A percentile compares a stretch with the other conserved stretches of the same genome.
Conservation (phyloP, 2,797 vertebrate species). For the Chloroceryle amazona region DNA sequence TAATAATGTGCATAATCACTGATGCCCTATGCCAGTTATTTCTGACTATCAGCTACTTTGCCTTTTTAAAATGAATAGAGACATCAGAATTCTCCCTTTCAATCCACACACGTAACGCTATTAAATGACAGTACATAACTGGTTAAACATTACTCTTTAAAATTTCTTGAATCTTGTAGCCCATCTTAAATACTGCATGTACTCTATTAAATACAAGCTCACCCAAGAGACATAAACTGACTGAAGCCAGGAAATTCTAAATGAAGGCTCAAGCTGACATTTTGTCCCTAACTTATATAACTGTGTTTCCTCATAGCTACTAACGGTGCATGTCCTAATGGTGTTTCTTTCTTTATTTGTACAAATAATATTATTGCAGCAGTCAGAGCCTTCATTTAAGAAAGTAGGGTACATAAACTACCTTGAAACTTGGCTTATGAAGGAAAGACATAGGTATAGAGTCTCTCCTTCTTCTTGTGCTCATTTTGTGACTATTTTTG, state of each 20-base stretch:
- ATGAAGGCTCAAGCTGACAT: constrained; percentile 6
- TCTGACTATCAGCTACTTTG: background rate
- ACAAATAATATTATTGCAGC: constrained; percentile 35
- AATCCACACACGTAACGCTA: background rate
- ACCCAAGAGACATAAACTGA: constrained; percentile 12
- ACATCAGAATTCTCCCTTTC: background rate
- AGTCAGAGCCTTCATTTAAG: background rate
- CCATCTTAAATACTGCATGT: constrained; percentile 14
- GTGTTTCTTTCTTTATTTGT: constrained; percentile 11
- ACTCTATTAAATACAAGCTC: constrained; percentile 36
- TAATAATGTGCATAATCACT: background rate
- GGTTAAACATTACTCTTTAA: background rate
- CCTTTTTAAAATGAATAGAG: background rate
- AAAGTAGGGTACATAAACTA: background rate
- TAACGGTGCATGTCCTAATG: background rate
- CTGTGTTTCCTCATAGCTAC: background rate
- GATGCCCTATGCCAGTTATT: background rate
- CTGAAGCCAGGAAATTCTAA: constrained; percentile 50
- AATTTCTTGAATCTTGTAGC: background rate
- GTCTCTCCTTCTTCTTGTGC: background rate
- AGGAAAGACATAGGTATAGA: background rate
- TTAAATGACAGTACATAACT: background rate
- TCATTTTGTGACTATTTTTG: background rate
- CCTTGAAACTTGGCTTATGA: background rate
- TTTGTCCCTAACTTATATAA: background rate